Evolutionary conservation across 2,113 vertebrate genomes (phyloP).

Genomic region (Hippocampus abdominalis): DNA sequence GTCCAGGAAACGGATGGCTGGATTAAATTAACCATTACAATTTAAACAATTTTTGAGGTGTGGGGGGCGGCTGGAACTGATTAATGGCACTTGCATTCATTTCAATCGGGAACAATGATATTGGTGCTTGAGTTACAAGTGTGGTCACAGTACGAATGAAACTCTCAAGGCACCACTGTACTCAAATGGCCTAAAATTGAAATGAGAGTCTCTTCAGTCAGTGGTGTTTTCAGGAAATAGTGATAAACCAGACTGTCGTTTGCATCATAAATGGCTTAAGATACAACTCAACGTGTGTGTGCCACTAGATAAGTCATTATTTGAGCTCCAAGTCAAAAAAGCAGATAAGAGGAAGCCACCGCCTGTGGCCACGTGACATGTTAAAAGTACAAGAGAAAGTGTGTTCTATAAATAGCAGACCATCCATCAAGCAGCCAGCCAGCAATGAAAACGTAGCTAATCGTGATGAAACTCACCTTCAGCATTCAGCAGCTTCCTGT

Average conservation of each 20-base stretch:
- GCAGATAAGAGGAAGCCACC: not conserved
- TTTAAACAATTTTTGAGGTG: too few relatives aligned
- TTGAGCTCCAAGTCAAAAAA: not conserved
- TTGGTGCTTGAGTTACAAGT: too few relatives aligned
- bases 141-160: too few relatives aligned
- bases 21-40: too few relatives aligned
- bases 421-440: not conserved
- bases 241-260: too few relatives aligned
- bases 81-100: too few relatives aligned
- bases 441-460: not conserved
- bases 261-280: not conserved
- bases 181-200: too few relatives aligned
- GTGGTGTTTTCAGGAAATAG: not conserved
- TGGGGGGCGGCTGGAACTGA: too few relatives aligned
- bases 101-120: too few relatives aligned
- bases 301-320: not conserved
- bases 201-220: too few relatives aligned
- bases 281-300: not conserved
- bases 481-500: slow-evolving; percentile 93
- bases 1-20: too few relatives aligned
- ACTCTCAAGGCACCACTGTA: too few relatives aligned
- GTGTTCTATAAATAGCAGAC: not conserved
- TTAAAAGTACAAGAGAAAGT: not conserved
- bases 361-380: not conserved
- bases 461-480: slow-evolving; percentile 79